Evolutionary conservation across 2,113 vertebrate genomes (phyloP), one percentile per base, ranked within the genome.

Genomic region (Carassius auratus): DNA sequence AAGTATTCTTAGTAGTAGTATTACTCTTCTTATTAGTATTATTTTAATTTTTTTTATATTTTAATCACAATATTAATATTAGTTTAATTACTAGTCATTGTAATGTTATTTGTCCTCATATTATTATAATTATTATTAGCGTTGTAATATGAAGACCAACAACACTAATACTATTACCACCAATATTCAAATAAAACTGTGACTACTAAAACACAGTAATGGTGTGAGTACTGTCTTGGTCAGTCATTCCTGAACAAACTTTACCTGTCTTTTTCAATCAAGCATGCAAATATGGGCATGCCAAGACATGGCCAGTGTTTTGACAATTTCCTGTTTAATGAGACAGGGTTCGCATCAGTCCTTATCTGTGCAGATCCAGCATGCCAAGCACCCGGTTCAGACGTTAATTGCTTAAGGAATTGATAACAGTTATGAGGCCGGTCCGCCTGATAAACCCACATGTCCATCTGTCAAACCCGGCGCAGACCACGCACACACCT

Each of bases 361-460:
- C 87, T 93, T 92, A 91, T 90, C 91, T 87, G 89, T 68, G 50
- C 38, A 81, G 87, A 92, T 90, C 87, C 89, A 88, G 83, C 71
- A 83, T 86, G 61, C 68, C 66, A 75, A 84, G 85, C 90, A 86
- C 89, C 91, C 91, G 88, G 88, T 88, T 87, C 85, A 89, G 88
- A 82, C 89, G 82, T 90, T 92, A 93, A 93, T 92, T 93, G 90
- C 88, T 91, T 90, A 84, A 89, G 86, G 91, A 93, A 92, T 92
- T 90, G 86, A 92, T 93, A 93, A 92, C 89, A 88, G 90, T 73
- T 76, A 71, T 23, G 83, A 87, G 42, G 84, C 82, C 82, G 81
- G 86, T 82, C 87, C 84, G 55, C 84, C 90, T 92, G 92, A 93
- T 93, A 93, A 94, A 93, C 89, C 90, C 84, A 84, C 89, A 88